Evolutionary conservation across 1,140 invertebrate species (phyloP).

Genomic region (Pachyrhynchus sulphureomaculatus): DNA sequence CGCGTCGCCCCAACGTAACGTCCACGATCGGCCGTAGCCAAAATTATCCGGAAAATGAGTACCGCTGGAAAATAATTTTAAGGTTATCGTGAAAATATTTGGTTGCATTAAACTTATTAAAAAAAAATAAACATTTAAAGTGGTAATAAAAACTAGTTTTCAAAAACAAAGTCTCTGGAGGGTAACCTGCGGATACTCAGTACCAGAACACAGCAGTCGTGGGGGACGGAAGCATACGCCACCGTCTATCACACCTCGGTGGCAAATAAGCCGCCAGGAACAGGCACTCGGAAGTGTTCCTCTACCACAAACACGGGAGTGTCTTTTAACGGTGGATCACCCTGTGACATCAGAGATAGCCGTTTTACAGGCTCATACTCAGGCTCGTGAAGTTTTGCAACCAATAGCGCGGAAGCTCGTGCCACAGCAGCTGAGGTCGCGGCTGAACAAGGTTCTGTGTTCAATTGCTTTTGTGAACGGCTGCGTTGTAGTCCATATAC

Average conservation of each 20-base stretch:
- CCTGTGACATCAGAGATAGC: constrained; percentile 49
- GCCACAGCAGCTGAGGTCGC: constrained; percentile 52
- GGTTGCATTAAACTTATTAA: constrained; percentile 40
- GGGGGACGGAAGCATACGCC: background rate
- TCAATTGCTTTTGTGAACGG: constrained; percentile 74
- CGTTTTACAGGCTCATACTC: constrained; percentile 48
- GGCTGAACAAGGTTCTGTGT: constrained; percentile 65
- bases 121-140: constrained; percentile 6
- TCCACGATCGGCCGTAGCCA: constrained; percentile 11
- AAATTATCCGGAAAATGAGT: constrained; percentile 14
- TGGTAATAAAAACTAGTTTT: background rate
- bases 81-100: constrained; percentile 9
- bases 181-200: constrained; percentile 15
- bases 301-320: constrained; percentile 63
- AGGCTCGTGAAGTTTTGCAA: constrained; percentile 45
- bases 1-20: constrained; percentile 15
- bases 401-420: constrained; percentile 55
- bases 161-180: background rate
- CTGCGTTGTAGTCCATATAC: constrained; percentile 58
- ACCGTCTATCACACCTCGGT: constrained; percentile 60
- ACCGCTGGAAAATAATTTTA: constrained; percentile 7
- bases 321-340: constrained; percentile 20
- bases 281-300: constrained; percentile 60
- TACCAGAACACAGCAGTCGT: constrained; percentile 24
- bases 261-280: constrained; percentile 58